Evolutionary conservation across 37 sponge, comb jelly and placozoan genomes (phyloP), one percentile per base, ranked within the genome.

Genomic region (Hexactinellida sp.): DNA sequence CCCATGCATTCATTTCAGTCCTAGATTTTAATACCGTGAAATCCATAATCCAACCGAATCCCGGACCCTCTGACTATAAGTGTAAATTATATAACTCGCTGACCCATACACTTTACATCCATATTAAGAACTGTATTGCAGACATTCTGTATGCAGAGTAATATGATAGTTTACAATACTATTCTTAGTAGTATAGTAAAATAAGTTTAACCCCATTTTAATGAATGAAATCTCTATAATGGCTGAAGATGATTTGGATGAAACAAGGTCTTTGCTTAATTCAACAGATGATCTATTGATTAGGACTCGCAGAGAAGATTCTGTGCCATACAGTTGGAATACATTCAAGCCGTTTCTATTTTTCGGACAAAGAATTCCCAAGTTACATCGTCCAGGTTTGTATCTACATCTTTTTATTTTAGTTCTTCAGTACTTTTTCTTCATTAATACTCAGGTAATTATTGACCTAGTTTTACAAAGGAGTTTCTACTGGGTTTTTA

Each of bases 361-460:
- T 63, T 63, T 63, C 76, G 76, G 76, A 63, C 30, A 25, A n/a
- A 63, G 30, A 63, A 63, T n/a, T 63, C 76, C 76, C 21, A 63
- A 25, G 3, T 7, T 63, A 10, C 76, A 63, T 28, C 3, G 76
- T 21, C 76, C 76, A 63, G 76, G 76, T 25, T 23, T 63, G 19
- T 63, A 63, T n/a, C 30, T 63, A 63, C 76, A 63, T 63, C 76
- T 63, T n/a, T 32, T 10, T n/a, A 63, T 63, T 63, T 7, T 63
- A 32, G 5, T 7, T 63, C 34, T 63, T 21, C 76, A 63, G 13
- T 63, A 63, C 76, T 63, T 63, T 63, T 63, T n/a, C 21, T 63
- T 63, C 13, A 25, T 63, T 21, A 63, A 63, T 23, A 63, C 76
- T 63, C 21, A 63, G 21, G 30, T 32, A 10, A 63, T 63, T n/a